phyloP scores from a whole-genome alignment of 1,140 invertebrate genomes.

The Heliconius eleuchia region DNA sequence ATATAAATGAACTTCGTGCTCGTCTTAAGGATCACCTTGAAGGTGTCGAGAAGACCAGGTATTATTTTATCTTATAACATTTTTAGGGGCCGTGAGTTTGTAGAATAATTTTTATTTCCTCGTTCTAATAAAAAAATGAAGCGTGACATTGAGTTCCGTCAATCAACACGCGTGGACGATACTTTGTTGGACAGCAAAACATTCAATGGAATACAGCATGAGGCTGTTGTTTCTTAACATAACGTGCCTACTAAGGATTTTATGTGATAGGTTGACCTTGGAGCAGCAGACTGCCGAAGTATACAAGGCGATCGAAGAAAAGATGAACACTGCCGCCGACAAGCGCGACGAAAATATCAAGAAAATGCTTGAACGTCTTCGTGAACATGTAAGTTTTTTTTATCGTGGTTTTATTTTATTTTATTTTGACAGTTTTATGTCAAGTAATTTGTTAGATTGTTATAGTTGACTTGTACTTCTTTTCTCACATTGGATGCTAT shows the following conservation, averaged over 20 bases:
- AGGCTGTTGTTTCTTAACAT: not conserved
- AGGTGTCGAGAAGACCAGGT: slow-evolving; percentile 91
- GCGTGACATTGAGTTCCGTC: too few relatives aligned
- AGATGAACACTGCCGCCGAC: slow-evolving; percentile 90
- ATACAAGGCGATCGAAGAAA: slow-evolving; percentile 91
- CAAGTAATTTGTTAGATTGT: too few relatives aligned
- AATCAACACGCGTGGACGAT: too few relatives aligned
- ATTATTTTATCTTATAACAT: not conserved
- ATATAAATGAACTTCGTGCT: too few relatives aligned
- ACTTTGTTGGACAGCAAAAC: too few relatives aligned
- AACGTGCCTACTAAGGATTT: not conserved
- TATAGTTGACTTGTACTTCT: too few relatives aligned
- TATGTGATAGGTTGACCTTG: slow-evolving; percentile 82
- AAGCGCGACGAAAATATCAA: slow-evolving; percentile 94
- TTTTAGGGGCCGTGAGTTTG: not conserved
- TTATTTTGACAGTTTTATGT: too few relatives aligned
- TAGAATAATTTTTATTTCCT: too few relatives aligned
- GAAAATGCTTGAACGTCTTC: slow-evolving; percentile 92
- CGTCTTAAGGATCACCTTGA: slow-evolving; percentile 93
- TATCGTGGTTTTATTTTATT: not conserved
- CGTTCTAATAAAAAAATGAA: too few relatives aligned
- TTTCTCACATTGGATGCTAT: too few relatives aligned
- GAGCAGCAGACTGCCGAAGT: slow-evolving; percentile 93
- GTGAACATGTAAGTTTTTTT: slow-evolving; percentile 89
- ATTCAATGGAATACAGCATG: not conserved